These are phyloP conservation scores for Garra rufa DNA, from an alignment of 2,113 vertebrate species.

Conservation along the genomic window DNA sequence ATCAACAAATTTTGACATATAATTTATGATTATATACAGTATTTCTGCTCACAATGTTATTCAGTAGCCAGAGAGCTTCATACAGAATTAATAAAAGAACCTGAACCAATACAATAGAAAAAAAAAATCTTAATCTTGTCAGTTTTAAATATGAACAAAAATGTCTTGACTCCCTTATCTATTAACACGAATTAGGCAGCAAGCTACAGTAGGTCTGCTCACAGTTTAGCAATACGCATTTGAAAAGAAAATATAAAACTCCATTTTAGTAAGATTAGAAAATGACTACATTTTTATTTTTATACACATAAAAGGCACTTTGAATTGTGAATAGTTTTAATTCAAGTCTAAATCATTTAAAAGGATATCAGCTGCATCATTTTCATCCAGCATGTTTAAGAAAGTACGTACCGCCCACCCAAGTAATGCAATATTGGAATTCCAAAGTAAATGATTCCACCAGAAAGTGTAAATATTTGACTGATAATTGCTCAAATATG, in stretches of 20 bases:
- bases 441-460: not conserved
- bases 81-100: not conserved
- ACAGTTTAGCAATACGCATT: not conserved
- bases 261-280: not conserved
- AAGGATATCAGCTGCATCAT: not conserved
- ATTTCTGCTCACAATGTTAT: constrained; percentile 10
- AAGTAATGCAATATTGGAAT: not conserved
- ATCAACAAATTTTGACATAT: not conserved
- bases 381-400: not conserved
- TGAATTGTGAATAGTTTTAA: not conserved
- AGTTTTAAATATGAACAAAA: not conserved
- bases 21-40: not conserved
- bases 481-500: not conserved
- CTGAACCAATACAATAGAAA: not conserved
- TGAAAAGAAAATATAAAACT: not conserved
- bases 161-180: not conserved
- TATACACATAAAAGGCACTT: too few relatives aligned
- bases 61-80: not conserved
- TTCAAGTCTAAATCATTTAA: not conserved
- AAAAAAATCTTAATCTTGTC: not conserved
- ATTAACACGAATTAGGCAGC: constrained; percentile 3
- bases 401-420: not conserved
- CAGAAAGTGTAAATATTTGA: not conserved
- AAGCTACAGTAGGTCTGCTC: not conserved
- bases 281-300: not conserved